phyloP scores from a whole-genome alignment of 53 echinoderm and acorn worm species.

The Actinopyga echinites region DNA sequence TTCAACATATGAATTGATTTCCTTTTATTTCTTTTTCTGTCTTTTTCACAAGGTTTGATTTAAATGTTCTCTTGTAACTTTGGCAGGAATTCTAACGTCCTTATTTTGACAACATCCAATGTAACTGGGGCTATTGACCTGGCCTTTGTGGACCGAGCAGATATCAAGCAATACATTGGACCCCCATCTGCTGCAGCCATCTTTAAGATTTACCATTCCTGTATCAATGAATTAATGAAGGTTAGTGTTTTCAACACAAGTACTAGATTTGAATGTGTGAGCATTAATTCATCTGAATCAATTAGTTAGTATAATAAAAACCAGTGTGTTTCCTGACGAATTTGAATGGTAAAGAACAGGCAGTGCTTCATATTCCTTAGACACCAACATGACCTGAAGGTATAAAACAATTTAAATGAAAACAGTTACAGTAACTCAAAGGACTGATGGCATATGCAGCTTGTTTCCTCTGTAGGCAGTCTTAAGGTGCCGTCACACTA shows the following conservation, averaged over 20 bases:
- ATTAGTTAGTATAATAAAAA: too few species aligned
- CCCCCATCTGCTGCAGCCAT: slow-evolving; percentile 83
- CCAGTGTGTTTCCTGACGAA: too few species aligned
- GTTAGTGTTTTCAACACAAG: slow-evolving; percentile 41
- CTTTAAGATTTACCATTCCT: slow-evolving; percentile 86
- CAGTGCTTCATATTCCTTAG: too few species aligned
- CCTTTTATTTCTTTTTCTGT: neutral
- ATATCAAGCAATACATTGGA: slow-evolving; percentile 91
- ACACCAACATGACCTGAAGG: too few species aligned
- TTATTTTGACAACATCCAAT: slow-evolving; percentile 92
- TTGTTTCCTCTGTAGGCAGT: too few species aligned
- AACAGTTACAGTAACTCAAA: too few species aligned
- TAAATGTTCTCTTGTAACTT: neutral
- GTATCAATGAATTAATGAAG: slow-evolving; percentile 89
- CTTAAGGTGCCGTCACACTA: too few species aligned
- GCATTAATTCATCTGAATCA: too few species aligned
- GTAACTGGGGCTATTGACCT: slow-evolving; percentile 94
- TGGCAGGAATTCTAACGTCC: slow-evolving; percentile 80
- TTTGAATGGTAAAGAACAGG: too few species aligned
- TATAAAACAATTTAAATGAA: too few species aligned
- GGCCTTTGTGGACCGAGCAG: slow-evolving; percentile 94
- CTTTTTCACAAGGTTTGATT: neutral
- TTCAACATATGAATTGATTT: neutral
- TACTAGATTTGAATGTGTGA: too few species aligned
- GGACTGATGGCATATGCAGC: too few species aligned